Percentiles rank a stretch among this genome's conserved stretches.
Conservation (phyloP, 1,140 invertebrate genomes). For the Adelges cooleyi region DNA sequence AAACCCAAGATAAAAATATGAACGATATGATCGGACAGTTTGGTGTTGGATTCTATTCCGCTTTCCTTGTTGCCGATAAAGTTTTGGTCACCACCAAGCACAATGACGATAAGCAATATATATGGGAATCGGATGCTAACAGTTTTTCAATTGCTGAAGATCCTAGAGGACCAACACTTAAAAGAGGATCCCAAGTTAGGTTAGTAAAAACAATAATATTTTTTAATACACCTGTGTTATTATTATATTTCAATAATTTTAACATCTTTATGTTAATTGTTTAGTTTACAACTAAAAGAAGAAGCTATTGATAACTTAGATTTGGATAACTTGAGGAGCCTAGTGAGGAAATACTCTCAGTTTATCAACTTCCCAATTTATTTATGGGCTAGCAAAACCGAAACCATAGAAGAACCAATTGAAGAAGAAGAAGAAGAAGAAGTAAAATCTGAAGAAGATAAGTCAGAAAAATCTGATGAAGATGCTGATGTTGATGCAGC, state of each 20-base stretch:
- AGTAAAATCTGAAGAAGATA: slow-evolving; percentile 39
- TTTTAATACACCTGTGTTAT: too few relatives aligned
- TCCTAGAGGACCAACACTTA: slow-evolving; percentile 82
- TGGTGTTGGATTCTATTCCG: slow-evolving; percentile 95
- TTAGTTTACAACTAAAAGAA: slow-evolving; percentile 82
- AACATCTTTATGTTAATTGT: slow-evolving; percentile 33
- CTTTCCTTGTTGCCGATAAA: slow-evolving; percentile 83
- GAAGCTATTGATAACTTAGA: slow-evolving; percentile 94
- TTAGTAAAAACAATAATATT: too few relatives aligned
- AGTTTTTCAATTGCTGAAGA: slow-evolving; percentile 84
- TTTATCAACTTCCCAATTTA: slow-evolving; percentile 99
- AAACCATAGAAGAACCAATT: slow-evolving; percentile 51
- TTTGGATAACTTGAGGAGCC: slow-evolving; percentile 72
- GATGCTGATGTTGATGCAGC: slow-evolving; percentile 45
- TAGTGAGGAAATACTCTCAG: slow-evolving; percentile 97
- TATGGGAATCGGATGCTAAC: slow-evolving; percentile 94
- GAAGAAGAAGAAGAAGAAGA: slow-evolving; percentile 39
- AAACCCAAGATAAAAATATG: slow-evolving; percentile 46
- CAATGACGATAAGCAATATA: slow-evolving; percentile 89
- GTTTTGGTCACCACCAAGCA: slow-evolving; percentile 92
- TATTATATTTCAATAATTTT: background rate
- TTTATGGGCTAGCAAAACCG: slow-evolving; percentile 86
- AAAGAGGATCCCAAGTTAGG: slow-evolving; percentile 60
- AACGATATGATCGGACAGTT: slow-evolving; percentile 90
- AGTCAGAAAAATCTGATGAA: slow-evolving; percentile 37